These are phyloP conservation scores for Botrylloides violaceus DNA, from an alignment of 23 tunicate species.

Conservation along the genomic window DNA sequence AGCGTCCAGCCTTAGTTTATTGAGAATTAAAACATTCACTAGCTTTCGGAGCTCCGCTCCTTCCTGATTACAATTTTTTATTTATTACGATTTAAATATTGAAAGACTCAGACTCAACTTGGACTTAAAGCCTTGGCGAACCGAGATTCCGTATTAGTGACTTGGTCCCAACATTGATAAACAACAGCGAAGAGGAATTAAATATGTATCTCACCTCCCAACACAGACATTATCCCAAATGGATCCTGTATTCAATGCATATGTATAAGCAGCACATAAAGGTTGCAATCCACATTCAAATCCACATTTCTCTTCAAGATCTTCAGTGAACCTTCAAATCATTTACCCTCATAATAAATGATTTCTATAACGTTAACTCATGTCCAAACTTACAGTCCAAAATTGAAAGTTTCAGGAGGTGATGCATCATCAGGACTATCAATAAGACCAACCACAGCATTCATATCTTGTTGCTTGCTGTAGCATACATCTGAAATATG, in stretches of 20 bases:
- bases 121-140: too few relatives aligned
- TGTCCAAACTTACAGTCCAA: slow-evolving; percentile 43
- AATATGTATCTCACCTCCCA: slow-evolving; percentile 39
- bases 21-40: too few relatives aligned
- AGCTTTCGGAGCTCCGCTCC: too few relatives aligned
- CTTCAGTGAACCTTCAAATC: slow-evolving; percentile 33
- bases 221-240: slow-evolving; percentile 40
- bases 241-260: slow-evolving; percentile 17
- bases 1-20: too few relatives aligned
- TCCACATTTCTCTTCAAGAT: slow-evolving; percentile 33
- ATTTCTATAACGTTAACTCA: too few relatives aligned
- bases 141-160: too few relatives aligned
- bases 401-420: slow-evolving; percentile 37
- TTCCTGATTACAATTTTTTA: too few relatives aligned
- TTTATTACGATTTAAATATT: too few relatives aligned
- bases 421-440: slow-evolving; percentile 17
- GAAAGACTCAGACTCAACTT: too few relatives aligned
- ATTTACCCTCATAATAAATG: too few relatives aligned
- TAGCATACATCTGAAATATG: slow-evolving; percentile 47
- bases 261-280: slow-evolving; percentile 48
- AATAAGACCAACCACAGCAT: slow-evolving; percentile 24
- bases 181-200: too few relatives aligned
- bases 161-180: too few relatives aligned
- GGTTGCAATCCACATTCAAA: slow-evolving; percentile 65
- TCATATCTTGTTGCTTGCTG: slow-evolving; percentile 25